Base-by-base conservation (phyloP, 2,113 vertebrate genomes). In the Camelus dromedarius region DNA sequence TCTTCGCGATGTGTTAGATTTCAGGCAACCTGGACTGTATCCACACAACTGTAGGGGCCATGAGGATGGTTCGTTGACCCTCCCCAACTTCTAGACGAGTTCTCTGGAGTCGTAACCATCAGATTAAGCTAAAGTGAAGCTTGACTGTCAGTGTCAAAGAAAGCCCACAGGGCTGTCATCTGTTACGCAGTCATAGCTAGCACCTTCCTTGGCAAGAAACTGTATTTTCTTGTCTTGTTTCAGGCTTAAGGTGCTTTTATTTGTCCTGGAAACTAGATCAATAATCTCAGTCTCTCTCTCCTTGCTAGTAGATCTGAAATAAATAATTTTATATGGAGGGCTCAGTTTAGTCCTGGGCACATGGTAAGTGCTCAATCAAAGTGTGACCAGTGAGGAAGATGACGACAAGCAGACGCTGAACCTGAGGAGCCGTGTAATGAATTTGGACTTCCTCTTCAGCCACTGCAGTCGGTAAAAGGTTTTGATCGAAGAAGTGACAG, bases 211-310 rank as follows among this genome's bases (percentile, higher is more conserved):
- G 93, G 30, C 62, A 77, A 85, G 80, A 93, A 76, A 82, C 50
- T 52, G 42, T 28, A 79, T 94, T 97, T 93, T 85, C 60, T 96
- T 95, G 69, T 94, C 80, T 96, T 89, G 80, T 96, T 96, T 97
- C 42, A 79, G 66, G 52, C 62, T 96, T 91, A 89, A 95, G 86
- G 91, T 95, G 76, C 85, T 96, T 96, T 89, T 96, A 50, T 96
- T 95, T 96, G 70, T 96, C 54, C 87, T 88, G 32, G 69, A 96
- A 50, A 50, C 88, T 91, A 88, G 85, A 96, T 96, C 81, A 89
- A 91, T 97, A 95, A 96, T 95, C 86, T 92, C 56, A 92, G 26
- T 95, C 95, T 95, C 73, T 75, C 38, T 88, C 26, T 60, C n/a
- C 77, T 24, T 22, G 7, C 50, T 60, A 76, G 19, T 83, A 80